Conservation (phyloP, 1,140 invertebrate genomes). For the Philopotamus ludificatus region DNA sequence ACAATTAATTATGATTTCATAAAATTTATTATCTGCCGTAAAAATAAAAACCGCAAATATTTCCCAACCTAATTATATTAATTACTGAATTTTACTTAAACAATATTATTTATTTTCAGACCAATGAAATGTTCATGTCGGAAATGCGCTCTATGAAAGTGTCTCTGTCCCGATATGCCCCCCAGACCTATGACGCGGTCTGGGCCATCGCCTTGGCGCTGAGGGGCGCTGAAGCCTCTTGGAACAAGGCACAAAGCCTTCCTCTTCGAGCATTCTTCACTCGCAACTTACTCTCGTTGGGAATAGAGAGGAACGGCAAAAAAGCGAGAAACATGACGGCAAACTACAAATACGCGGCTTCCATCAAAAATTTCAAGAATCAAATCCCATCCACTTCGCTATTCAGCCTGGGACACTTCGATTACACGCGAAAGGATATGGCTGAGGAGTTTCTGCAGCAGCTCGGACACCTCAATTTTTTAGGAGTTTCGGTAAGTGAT, state of each 20-base stretch:
- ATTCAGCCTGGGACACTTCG: conserved; percentile 63
- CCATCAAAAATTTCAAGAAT: conserved; percentile 37
- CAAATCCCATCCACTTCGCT: conserved; percentile 37
- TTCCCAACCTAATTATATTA: not conserved
- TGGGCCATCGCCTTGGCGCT: conserved; percentile 82
- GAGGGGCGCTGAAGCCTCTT: conserved; percentile 54
- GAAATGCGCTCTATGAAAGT: conserved; percentile 58
- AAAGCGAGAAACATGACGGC: conserved; percentile 31
- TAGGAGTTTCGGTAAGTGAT: conserved; percentile 77
- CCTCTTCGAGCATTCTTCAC: conserved; percentile 14
- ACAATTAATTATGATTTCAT: too few species aligned
- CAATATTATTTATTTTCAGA: conserved; percentile 53
- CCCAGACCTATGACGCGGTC: conserved; percentile 83
- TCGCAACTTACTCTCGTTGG: conserved; percentile 36
- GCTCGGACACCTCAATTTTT: conserved; percentile 71
- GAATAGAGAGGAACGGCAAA: conserved; percentile 14
- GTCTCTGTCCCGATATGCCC: conserved; percentile 67
- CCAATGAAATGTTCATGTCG: conserved; percentile 65
- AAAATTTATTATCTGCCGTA: too few species aligned
- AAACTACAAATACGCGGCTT: conserved; percentile 26
- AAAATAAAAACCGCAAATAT: too few species aligned
- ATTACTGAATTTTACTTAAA: not conserved
- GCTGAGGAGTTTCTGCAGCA: conserved; percentile 66
- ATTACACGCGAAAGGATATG: conserved; percentile 69
- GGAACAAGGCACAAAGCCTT: conserved; percentile 34